Percentiles rank a stretch among this genome's conserved stretches.
These are phyloP conservation scores for Ypsolopha sequella DNA, from an alignment of 2,888 invertebrate genomes.

Conservation along the genomic window DNA sequence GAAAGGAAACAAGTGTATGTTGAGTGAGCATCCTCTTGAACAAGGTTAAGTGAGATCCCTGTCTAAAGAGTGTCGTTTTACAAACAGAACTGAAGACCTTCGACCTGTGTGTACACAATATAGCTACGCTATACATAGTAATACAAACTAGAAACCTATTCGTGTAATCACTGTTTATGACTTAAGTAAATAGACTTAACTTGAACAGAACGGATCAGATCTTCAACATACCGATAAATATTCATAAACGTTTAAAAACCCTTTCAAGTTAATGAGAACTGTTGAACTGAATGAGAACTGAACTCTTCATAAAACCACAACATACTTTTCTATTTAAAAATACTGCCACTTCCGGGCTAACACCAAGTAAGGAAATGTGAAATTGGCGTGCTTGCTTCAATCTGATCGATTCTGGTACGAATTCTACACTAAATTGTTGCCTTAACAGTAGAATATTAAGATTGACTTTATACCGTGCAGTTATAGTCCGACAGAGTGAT, in stretches of 20 bases:
- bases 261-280: no score
- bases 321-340: no score
- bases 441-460: slow-evolving; percentile 42
- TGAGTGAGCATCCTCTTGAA: slow-evolving; percentile 8
- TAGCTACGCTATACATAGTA: not conserved
- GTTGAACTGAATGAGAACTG: no score
- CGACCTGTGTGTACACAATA: no score
- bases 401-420: slow-evolving; percentile 39
- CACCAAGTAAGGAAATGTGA: not conserved
- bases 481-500: slow-evolving; percentile 23
- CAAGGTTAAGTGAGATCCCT: slow-evolving; percentile 18
- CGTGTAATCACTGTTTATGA: not conserved
- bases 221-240: no score
- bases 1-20: slow-evolving; percentile 8
- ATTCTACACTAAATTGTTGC: slow-evolving; percentile 36
- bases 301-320: no score
- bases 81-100: no score
- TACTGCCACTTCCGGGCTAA: not conserved
- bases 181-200: slow-evolving; percentile 17
- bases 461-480: slow-evolving; percentile 48
- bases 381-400: slow-evolving; percentile 14
- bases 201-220: slow-evolving; percentile 37
- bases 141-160: not conserved
- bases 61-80: slow-evolving; percentile 14
- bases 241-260: no score